These are phyloP conservation scores for Cecidostiba fungosa DNA, from an alignment of 2,888 invertebrate species.

Conservation along the genomic window DNA sequence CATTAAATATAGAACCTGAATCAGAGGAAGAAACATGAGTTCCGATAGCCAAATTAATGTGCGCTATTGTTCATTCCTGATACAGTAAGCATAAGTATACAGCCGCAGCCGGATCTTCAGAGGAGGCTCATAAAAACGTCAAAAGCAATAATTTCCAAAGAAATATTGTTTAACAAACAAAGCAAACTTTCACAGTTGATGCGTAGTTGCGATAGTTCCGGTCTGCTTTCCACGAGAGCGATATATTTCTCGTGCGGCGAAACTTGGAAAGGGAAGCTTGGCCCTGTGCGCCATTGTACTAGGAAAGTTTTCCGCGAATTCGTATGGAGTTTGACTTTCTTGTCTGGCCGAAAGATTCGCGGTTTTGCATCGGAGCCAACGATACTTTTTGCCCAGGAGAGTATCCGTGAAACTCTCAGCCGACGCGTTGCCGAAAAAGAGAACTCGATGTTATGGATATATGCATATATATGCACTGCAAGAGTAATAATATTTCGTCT, in stretches of 20 bases:
- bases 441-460: not conserved
- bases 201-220: conserved; percentile 44
- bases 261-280: conserved; percentile 29
- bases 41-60: too few species aligned
- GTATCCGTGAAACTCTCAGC: too few species aligned
- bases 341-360: conserved; percentile 46
- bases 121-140: conserved; percentile 23
- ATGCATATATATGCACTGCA: too few species aligned
- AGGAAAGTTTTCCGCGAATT: conserved; percentile 51
- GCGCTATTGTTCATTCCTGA: too few species aligned
- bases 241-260: conserved; percentile 35
- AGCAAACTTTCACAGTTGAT: conserved; percentile 28
- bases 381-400: conserved; percentile 39
- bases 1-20: not conserved
- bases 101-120: too few species aligned
- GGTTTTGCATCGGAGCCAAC: conserved; percentile 54
- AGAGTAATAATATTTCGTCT: too few species aligned
- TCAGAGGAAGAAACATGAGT: too few species aligned
- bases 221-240: conserved; percentile 11
- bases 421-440: not conserved
- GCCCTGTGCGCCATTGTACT: conserved; percentile 38
- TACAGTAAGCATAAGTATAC: too few species aligned
- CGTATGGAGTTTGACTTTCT: conserved; percentile 51
- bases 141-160: conserved; percentile 5
- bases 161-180: conserved; percentile 45